phyloP scores from a whole-genome alignment of 1,140 invertebrate genomes.

The Scaptomyza montana region DNA sequence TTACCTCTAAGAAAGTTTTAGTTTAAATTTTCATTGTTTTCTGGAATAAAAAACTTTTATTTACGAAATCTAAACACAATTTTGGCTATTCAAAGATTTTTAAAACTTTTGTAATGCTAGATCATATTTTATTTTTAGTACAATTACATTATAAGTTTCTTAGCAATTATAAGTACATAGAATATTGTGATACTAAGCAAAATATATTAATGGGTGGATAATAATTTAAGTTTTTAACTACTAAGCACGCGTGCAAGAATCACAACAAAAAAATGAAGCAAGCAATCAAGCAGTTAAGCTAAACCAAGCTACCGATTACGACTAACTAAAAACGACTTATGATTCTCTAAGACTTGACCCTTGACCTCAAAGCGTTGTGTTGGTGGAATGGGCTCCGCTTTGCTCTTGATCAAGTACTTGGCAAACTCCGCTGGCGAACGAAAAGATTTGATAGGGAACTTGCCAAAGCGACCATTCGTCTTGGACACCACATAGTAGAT shows the following conservation, averaged over 20 bases:
- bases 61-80: too few relatives aligned
- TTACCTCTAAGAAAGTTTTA: too few relatives aligned
- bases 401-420: slow-evolving; percentile 76
- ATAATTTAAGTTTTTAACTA: slow-evolving; percentile 60
- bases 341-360: background rate
- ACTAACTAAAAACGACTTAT: slow-evolving; percentile 1
- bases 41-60: too few relatives aligned
- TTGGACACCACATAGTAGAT: slow-evolving; percentile 77
- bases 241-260: slow-evolving; percentile 44
- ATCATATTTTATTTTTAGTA: background rate
- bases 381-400: slow-evolving; percentile 65
- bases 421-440: slow-evolving; percentile 63
- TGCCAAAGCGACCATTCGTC: slow-evolving; percentile 79
- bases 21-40: too few relatives aligned
- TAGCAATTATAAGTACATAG: slow-evolving; percentile 20
- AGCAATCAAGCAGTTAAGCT: slow-evolving; percentile 36
- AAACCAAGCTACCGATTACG: slow-evolving; percentile 48
- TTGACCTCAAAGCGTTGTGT: slow-evolving; percentile 53
- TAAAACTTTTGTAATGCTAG: background rate
- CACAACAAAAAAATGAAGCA: slow-evolving; percentile 38
- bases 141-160: slow-evolving; percentile 10
- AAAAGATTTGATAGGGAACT: slow-evolving; percentile 77
- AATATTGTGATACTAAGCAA: slow-evolving; percentile 57
- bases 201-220: slow-evolving; percentile 58
- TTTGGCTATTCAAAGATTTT: too few relatives aligned